Base-by-base conservation (phyloP, 2,113 vertebrate species). In the Pholis gunnellus region DNA sequence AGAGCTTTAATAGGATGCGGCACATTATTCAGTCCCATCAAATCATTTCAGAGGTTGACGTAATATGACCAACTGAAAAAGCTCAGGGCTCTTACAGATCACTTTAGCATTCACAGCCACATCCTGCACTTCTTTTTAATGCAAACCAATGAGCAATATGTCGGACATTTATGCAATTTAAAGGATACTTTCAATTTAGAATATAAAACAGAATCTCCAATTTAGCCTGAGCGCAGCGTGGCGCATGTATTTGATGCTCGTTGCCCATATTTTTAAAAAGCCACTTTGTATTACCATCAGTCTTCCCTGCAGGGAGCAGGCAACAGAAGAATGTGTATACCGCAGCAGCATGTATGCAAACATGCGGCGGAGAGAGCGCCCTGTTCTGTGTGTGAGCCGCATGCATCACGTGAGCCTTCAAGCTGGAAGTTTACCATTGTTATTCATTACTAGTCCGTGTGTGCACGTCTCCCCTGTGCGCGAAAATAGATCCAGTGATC, bases 271-370 rank as follows among this genome's bases (percentile, higher is more conserved):
- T 81, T 81, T 60, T 18, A 74, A 72, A 89, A 83, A 79, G 79
- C 63, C 68, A 50, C 66, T 79, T 78, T 84, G 90, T 83, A 76
- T 84, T 63, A 66, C n/a, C 48, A 83, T 74, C 75, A 81, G 76
- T 87, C 83, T 66, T 78, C 74, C 13, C 78, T 78, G 81, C 65
- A 25, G 75, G 81, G 79, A 85, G 73, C 66, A 72, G 65, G 70
- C 83, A 75, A 61, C 59, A 90, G 56, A 81, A 66, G 89, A 89
- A 90, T 87, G 66, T 82, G 79, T 84, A 61, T 38, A 75, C 83
- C 50, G 6, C 70, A 65, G 75, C 56, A 66, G 83, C 87, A 88
- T 87, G 74, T 85, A 64, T 73, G 79, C 27, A 82, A 73, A 78
- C 72, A 83, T 59, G 6, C 15, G 5, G 75, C 1, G 0, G 44